Percentiles rank a stretch among this genome's conserved stretches.
Conservation (phyloP, 1,140 invertebrate species). For the Drosophila subpulchrella region DNA sequence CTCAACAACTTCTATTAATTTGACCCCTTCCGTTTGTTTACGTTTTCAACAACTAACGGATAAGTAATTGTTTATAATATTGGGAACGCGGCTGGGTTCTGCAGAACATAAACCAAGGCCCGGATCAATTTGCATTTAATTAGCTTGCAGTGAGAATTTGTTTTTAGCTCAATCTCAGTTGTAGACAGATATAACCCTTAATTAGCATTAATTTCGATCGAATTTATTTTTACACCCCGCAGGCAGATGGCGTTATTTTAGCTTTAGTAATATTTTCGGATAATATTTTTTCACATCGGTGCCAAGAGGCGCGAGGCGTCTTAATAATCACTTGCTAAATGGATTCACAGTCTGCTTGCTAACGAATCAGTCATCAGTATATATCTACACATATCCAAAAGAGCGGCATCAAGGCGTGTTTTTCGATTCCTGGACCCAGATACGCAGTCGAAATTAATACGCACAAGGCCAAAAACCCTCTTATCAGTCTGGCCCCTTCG, state of each 20-base stretch:
- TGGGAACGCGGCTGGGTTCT: conserved; percentile 28
- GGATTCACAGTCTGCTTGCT: conserved; percentile 45
- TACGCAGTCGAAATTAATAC: conserved; percentile 3
- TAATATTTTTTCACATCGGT: conserved; percentile 27
- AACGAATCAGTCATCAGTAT: conserved; percentile 68
- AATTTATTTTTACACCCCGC: conserved; percentile 65
- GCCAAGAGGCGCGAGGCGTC: conserved; percentile 55
- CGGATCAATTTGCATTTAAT: conserved; percentile 70
- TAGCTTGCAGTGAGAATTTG: conserved; percentile 25
- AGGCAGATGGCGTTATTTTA: conserved; percentile 49
- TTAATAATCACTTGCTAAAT: conserved; percentile 77
- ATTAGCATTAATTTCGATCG: conserved; percentile 68
- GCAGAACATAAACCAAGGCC: conserved; percentile 49
- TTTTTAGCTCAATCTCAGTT: conserved; percentile 14
- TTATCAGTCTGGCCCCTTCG: conserved; percentile 19
- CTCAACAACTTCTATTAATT: background rate
- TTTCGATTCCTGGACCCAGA: conserved; percentile 19
- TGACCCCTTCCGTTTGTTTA: background rate
- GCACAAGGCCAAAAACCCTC: conserved; percentile 18
- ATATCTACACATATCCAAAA: conserved; percentile 19
- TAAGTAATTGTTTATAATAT: conserved; percentile 46
- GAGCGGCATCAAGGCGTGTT: conserved; percentile 33
- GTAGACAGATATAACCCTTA: conserved; percentile 55
- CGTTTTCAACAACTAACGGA: conserved; percentile 14
- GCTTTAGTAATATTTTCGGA: conserved; percentile 14